phyloP scores from a whole-genome alignment of 2,113 vertebrate species.

The Chelonoidis abingdonii region DNA sequence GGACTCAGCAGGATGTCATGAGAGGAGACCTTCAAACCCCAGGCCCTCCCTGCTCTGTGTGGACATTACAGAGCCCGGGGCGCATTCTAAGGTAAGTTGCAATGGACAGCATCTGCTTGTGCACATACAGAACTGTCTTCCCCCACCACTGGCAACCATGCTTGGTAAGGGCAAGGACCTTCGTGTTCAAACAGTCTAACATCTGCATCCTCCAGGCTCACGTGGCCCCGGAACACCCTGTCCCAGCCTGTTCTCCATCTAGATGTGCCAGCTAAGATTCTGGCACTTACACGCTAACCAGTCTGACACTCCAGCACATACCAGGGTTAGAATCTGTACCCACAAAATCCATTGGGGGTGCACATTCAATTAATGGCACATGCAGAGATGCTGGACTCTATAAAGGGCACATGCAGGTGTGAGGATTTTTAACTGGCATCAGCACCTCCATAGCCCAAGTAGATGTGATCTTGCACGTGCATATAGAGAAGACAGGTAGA shows the following conservation, averaged over 20 bases:
- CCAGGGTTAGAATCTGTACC: neutral
- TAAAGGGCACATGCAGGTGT: neutral
- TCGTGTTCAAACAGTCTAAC: neutral
- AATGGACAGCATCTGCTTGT: neutral
- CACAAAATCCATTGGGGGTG: neutral
- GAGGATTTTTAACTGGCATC: neutral
- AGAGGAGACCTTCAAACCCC: constrained; percentile 52
- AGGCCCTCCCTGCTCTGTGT: neutral
- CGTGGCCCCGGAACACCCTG: neutral
- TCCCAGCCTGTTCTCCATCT: neutral
- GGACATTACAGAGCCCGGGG: neutral
- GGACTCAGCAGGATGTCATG: constrained; percentile 59
- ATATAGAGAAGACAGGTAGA: neutral
- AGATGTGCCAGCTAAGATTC: neutral
- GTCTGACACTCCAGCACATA: neutral
- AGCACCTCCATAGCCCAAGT: neutral
- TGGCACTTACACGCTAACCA: neutral
- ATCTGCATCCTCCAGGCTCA: neutral
- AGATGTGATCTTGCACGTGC: neutral
- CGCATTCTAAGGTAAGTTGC: neutral
- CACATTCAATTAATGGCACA: neutral
- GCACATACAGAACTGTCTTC: neutral
- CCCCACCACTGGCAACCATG: neutral
- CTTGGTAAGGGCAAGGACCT: neutral
- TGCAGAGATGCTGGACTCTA: neutral